phyloP scores from a whole-genome alignment of 2,797 vertebrate genomes.

The Acanthornis magna region DNA sequence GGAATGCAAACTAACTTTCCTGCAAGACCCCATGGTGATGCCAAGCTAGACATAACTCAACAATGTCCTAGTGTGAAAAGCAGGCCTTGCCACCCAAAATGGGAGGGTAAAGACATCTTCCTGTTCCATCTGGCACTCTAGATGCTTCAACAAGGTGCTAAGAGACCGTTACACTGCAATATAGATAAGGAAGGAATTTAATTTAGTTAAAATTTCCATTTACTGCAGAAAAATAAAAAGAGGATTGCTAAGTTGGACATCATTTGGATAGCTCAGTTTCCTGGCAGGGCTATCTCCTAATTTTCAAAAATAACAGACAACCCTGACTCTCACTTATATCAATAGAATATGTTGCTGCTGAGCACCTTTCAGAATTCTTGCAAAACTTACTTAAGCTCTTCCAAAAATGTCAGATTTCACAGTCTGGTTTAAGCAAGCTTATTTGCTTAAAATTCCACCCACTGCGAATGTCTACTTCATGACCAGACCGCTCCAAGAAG shows the following conservation, averaged over 20 bases:
- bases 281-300: not conserved
- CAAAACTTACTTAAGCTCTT: not conserved
- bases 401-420: not conserved
- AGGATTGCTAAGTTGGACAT: not conserved
- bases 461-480: not conserved
- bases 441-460: not conserved
- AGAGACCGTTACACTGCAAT: not conserved
- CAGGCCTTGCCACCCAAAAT: not conserved
- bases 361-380: not conserved
- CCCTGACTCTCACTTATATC: not conserved
- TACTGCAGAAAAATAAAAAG: not conserved
- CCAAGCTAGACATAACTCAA: not conserved
- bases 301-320: not conserved
- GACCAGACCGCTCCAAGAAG: not conserved
- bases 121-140: not conserved
- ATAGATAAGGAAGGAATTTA: not conserved
- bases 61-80: not conserved
- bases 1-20: not conserved
- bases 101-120: not conserved
- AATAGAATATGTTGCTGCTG: not conserved
- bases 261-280: not conserved
- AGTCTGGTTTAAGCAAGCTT: not conserved
- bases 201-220: not conserved
- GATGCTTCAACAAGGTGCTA: not conserved
- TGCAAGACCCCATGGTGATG: not conserved